These are phyloP conservation scores for Aurelia coerulea DNA, from an alignment of 30 jellyfish, hydroid and myxozoan species.

Conservation along the genomic window DNA sequence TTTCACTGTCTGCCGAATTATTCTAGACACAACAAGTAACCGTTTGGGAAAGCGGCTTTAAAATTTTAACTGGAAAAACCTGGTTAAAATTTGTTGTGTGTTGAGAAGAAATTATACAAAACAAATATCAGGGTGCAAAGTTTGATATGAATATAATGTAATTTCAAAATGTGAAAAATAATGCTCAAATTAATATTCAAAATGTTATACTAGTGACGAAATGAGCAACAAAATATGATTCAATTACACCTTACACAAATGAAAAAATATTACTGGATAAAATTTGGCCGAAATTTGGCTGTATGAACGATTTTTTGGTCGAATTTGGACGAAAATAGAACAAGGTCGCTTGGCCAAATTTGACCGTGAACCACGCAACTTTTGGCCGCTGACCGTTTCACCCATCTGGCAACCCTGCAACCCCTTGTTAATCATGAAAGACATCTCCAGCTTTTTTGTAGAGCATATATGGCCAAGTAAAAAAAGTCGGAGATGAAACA, in stretches of 20 bases:
- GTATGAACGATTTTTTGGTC: conserved; percentile 4
- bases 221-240: background rate
- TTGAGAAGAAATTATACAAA: no score
- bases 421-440: no score
- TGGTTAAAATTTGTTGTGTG: conserved; percentile 5
- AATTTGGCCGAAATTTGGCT: conserved; percentile 28
- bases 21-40: background rate
- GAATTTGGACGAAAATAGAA: conserved; percentile 14
- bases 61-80: background rate
- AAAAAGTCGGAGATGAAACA: no score
- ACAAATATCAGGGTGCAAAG: no score
- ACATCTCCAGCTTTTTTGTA: no score
- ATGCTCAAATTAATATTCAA: no score
- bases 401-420: conserved; percentile 28
- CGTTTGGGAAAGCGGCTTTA: conserved; percentile 10
- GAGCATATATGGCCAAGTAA: no score
- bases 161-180: no score
- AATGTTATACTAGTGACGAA: background rate
- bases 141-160: no score
- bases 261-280: background rate
- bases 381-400: conserved; percentile 28
- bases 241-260: background rate
- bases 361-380: conserved; percentile 4
- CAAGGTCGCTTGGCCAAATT: conserved; percentile 6
- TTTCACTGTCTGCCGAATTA: background rate